Percentiles rank a stretch among this genome's conserved stretches.
These are phyloP conservation scores for Chelonoidis abingdonii DNA, from an alignment of 2,113 vertebrate genomes.

Conservation along the genomic window DNA sequence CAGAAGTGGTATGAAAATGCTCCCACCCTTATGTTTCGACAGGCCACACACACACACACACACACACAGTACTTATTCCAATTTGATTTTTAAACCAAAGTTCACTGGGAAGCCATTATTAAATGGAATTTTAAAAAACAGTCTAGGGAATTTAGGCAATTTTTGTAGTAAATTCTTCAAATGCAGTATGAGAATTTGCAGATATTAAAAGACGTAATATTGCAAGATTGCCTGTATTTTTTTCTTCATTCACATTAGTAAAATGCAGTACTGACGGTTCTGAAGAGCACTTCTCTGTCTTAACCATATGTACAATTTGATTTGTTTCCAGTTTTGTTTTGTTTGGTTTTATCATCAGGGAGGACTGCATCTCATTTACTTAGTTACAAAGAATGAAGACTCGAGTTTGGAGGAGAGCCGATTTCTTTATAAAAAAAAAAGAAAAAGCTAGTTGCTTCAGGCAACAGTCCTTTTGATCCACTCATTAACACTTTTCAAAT, in stretches of 20 bases:
- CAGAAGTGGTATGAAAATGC: conserved; percentile 65
- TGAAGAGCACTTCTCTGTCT: conserved; percentile 65
- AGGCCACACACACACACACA: conserved; percentile 29
- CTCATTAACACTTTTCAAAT: conserved; percentile 83
- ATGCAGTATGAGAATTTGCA: conserved; percentile 66
- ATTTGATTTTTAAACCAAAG: conserved; percentile 27
- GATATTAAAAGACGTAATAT: conserved; percentile 54
- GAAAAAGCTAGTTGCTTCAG: conserved; percentile 76
- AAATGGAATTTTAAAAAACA: conserved; percentile 41
- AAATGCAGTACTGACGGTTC: conserved; percentile 58
- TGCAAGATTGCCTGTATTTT: conserved; percentile 68
- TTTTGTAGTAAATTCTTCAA: conserved; percentile 57
- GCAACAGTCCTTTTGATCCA: conserved; percentile 82
- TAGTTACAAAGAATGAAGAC: conserved; percentile 70
- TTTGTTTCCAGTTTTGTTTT: conserved; percentile 67
- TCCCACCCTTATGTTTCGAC: conserved; percentile 66
- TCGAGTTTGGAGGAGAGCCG: conserved; percentile 75
- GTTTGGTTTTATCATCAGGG: conserved; percentile 62
- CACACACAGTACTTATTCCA: not conserved
- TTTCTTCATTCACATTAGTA: conserved; percentile 59
- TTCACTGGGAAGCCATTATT: conserved; percentile 56
- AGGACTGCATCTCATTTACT: conserved; percentile 72
- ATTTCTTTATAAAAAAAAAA: conserved; percentile 60
- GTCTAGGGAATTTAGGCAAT: conserved; percentile 20
- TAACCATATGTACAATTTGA: conserved; percentile 66